Percentiles rank a stretch among this genome's conserved stretches.
Evolutionary conservation across 2,888 invertebrate genomes (phyloP).

Genomic region (Conchocele bisecta): DNA sequence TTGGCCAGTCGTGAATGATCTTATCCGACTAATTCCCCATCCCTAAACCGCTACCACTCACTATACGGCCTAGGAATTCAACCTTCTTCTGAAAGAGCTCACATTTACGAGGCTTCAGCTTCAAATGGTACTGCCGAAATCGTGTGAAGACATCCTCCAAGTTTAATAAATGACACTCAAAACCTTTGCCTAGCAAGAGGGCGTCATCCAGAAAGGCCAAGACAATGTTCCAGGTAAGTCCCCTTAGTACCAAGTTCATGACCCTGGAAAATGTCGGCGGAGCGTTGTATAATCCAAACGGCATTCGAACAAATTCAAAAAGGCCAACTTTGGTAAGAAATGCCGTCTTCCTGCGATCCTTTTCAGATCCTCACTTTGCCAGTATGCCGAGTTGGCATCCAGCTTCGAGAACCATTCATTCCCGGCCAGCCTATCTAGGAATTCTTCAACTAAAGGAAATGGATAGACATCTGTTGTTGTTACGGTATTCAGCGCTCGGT

Average conservation of each 20-base stretch:
- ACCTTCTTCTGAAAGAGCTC: too few species aligned
- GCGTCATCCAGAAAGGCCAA: constrained; percentile 10
- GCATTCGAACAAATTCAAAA: background rate
- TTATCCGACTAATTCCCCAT: too few species aligned
- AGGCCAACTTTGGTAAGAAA: too few species aligned
- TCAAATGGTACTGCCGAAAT: background rate
- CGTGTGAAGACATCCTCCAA: background rate
- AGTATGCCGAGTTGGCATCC: constrained; percentile 47
- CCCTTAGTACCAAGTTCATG: constrained; percentile 11
- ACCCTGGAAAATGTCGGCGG: constrained; percentile 7
- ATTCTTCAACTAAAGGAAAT: constrained; percentile 25
- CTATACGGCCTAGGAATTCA: too few species aligned
- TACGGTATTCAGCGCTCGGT: background rate
- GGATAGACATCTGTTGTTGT: background rate
- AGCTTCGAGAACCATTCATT: constrained; percentile 39
- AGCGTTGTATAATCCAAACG: constrained; percentile 3
- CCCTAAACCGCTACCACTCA: too few species aligned
- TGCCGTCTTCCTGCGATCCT: constrained; percentile 48
- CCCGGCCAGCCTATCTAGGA: constrained; percentile 34
- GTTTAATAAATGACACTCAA: constrained; percentile 1
- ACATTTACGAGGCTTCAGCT: constrained; percentile 1
- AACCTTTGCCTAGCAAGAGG: background rate
- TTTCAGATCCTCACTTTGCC: constrained; percentile 20
- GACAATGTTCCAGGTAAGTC: background rate
- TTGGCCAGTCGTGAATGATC: constrained; percentile 21